Conservation (phyloP, 2,113 vertebrate species). For the Potamarius usumacintae region DNA sequence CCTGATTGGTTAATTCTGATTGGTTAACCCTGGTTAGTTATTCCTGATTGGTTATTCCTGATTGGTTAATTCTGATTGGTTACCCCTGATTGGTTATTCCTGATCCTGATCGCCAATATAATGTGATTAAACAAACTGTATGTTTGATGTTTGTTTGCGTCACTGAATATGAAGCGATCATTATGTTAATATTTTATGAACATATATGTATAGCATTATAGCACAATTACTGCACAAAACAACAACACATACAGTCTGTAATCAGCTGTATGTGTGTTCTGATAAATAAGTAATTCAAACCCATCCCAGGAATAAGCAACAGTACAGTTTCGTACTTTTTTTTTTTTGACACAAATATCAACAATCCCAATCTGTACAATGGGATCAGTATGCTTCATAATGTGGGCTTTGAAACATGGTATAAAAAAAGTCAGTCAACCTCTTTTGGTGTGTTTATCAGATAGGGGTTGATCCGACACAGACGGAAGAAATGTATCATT, state of each 20-base stretch:
- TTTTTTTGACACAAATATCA: not conserved
- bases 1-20: too few relatives aligned
- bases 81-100: not conserved
- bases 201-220: not conserved
- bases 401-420: not conserved
- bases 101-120: not conserved
- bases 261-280: not conserved
- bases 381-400: not conserved
- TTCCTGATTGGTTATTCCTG: too few relatives aligned
- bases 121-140: not conserved
- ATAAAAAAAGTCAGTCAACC: not conserved
- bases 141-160: not conserved
- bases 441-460: slow-evolving; percentile 11
- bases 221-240: not conserved
- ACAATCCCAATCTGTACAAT: not conserved
- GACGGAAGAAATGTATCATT: not conserved
- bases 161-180: not conserved
- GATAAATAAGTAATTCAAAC: not conserved
- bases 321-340: not conserved
- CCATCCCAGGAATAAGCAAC: not conserved
- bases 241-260: not conserved
- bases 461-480: slow-evolving; percentile 1
- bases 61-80: too few relatives aligned
- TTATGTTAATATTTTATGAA: not conserved
- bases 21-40: too few relatives aligned